Conservation (phyloP, 2,888 invertebrate species). For the Andrena trimmerana region DNA sequence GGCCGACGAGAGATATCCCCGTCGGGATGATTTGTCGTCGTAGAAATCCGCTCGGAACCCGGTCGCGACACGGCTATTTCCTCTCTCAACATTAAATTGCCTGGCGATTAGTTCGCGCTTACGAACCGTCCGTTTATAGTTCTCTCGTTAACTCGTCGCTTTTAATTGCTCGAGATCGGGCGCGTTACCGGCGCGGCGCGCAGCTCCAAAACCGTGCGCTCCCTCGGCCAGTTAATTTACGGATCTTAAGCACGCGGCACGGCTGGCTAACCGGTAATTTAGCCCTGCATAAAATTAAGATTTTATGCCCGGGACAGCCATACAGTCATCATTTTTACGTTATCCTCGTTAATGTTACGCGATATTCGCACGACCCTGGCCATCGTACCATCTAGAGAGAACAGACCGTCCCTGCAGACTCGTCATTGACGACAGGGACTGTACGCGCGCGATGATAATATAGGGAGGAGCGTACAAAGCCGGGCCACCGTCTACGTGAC, state of each 20-base stretch:
- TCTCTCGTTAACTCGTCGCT: slow-evolving; percentile 35
- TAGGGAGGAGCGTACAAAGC: slow-evolving; percentile 65
- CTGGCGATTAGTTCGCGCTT: slow-evolving; percentile 41
- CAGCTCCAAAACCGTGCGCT: slow-evolving; percentile 16
- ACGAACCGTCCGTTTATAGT: slow-evolving; percentile 24
- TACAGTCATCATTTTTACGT: slow-evolving; percentile 32
- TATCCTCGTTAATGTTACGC: slow-evolving; percentile 41
- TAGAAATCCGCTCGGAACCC: slow-evolving; percentile 14
- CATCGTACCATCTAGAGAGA: background rate
- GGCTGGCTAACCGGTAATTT: slow-evolving; percentile 41
- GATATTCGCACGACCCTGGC: slow-evolving; percentile 28
- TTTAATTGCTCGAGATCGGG: slow-evolving; percentile 46
- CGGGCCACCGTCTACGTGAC: slow-evolving; percentile 77
- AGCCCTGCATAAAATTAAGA: slow-evolving; percentile 40
- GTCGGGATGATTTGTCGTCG: slow-evolving; percentile 26
- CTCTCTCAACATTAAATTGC: slow-evolving; percentile 29
- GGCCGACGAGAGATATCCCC: background rate
- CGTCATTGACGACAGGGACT: slow-evolving; percentile 61
- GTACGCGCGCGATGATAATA: slow-evolving; percentile 72
- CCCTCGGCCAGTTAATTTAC: slow-evolving; percentile 31
- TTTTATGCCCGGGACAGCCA: slow-evolving; percentile 36
- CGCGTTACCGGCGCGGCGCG: slow-evolving; percentile 11
- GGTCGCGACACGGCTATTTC: slow-evolving; percentile 15
- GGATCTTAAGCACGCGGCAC: slow-evolving; percentile 39
- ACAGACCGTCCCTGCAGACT: background rate